Evolutionary conservation across 2,888 invertebrate species (phyloP).

Genomic region (Lasiommata megera): DNA sequence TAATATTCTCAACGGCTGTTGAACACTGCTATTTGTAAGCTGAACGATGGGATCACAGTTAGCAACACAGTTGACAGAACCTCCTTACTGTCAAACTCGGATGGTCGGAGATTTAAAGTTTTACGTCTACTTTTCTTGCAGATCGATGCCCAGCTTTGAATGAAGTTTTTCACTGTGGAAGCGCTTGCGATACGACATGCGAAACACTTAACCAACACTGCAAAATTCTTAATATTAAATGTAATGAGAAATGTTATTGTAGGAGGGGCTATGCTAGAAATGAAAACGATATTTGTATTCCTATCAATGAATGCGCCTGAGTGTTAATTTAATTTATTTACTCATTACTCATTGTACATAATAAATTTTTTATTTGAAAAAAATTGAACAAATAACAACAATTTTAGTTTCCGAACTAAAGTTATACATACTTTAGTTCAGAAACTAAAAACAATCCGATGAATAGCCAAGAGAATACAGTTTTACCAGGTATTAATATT

Average conservation of each 20-base stretch:
- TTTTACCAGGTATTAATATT: background rate
- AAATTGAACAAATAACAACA: too few relatives aligned
- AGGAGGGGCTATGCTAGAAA: constrained; percentile 44
- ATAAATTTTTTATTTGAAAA: too few relatives aligned
- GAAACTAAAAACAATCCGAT: background rate
- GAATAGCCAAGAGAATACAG: background rate
- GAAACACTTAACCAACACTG: constrained; percentile 41
- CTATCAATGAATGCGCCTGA: constrained; percentile 39
- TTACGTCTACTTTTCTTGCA: constrained; percentile 27
- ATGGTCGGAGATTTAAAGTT: too few relatives aligned
- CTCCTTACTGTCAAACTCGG: too few relatives aligned
- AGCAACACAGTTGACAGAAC: too few relatives aligned
- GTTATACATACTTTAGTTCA: too few relatives aligned
- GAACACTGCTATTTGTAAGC: too few relatives aligned
- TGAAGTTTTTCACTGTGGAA: constrained; percentile 33
- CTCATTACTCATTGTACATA: too few relatives aligned
- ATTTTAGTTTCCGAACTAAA: too few relatives aligned
- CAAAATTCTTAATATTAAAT: constrained; percentile 40
- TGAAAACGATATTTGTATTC: constrained; percentile 37
- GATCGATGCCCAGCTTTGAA: constrained; percentile 36
- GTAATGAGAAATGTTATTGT: constrained; percentile 46
- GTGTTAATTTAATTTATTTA: constrained; percentile 6
- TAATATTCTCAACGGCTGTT: too few relatives aligned
- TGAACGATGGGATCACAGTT: too few relatives aligned
- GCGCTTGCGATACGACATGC: constrained; percentile 45